Evolutionary conservation across 35 echinoderm and acorn worm genomes (phyloP).

Genomic region (Hemicentrotus pulcherrimus): DNA sequence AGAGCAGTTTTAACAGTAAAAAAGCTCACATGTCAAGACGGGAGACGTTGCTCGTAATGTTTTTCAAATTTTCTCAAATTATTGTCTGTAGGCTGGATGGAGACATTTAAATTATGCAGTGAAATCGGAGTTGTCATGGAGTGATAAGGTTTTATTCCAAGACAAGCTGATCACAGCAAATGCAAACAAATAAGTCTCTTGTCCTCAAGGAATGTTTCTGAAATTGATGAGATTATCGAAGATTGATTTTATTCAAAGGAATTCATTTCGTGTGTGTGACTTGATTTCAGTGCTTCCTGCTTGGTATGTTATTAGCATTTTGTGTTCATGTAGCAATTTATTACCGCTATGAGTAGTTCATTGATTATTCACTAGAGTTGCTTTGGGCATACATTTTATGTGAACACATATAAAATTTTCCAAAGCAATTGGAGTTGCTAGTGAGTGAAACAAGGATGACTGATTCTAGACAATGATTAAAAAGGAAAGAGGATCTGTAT

Average conservation of each 20-base stretch:
- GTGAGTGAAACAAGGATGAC: not conserved
- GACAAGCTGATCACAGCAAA: not conserved
- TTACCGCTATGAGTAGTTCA: not conserved
- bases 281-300: not conserved
- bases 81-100: not conserved
- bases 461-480: no score
- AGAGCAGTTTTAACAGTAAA: not conserved
- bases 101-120: slow-evolving; percentile 5
- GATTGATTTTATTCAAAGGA: not conserved
- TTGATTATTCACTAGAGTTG: not conserved
- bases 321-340: not conserved
- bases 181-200: not conserved
- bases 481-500: no score
- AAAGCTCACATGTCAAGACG: not conserved
- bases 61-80: slow-evolving; percentile 5
- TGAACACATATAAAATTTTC: not conserved
- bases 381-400: not conserved
- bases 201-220: not conserved
- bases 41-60: not conserved
- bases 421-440: not conserved
- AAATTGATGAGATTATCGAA: not conserved
- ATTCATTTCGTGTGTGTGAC: not conserved
- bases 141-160: not conserved
- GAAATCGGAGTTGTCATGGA: not conserved
- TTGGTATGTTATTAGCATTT: not conserved